A percentile compares a stretch with the other conserved stretches of the same genome.
Evolutionary conservation across 2,113 vertebrate species (phyloP).

Genomic region (Callipepla squamata): DNA sequence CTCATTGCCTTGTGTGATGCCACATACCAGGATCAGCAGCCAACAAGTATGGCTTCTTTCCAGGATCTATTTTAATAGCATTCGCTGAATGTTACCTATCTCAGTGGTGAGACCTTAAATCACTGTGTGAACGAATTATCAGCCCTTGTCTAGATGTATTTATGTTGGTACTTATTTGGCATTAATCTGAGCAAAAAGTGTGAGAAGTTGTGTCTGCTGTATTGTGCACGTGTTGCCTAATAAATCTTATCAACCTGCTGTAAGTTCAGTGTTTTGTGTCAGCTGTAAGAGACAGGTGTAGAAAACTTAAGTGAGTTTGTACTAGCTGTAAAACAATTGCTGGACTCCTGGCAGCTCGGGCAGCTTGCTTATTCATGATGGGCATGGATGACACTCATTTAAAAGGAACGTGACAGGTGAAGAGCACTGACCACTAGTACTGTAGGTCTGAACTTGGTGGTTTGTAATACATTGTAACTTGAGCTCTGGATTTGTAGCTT

Average conservation of each 20-base stretch:
- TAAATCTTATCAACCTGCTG: background rate
- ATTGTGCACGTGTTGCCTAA: background rate
- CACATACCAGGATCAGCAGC: rapidly evolving
- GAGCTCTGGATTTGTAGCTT: background rate
- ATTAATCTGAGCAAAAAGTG: background rate
- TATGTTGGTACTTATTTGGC: background rate
- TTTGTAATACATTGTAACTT: background rate
- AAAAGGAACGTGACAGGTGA: background rate
- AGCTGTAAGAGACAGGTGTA: background rate
- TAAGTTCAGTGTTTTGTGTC: background rate
- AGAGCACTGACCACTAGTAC: background rate
- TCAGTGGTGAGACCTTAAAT: background rate
- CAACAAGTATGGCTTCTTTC: background rate
- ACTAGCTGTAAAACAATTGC: background rate
- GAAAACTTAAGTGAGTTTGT: background rate
- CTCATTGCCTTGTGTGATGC: background rate
- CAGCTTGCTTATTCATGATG: rapidly evolving
- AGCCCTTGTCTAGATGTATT: background rate
- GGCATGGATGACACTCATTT: background rate
- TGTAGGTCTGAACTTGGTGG: background rate
- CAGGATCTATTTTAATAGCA: background rate
- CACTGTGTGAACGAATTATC: background rate
- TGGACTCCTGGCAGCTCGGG: background rate
- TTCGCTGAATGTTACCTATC: background rate
- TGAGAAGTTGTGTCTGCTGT: background rate